Percentiles rank a stretch among this genome's conserved stretches.
These are phyloP conservation scores for Escarpia spicata DNA, from an alignment of 2,888 invertebrate genomes.

Conservation along the genomic window DNA sequence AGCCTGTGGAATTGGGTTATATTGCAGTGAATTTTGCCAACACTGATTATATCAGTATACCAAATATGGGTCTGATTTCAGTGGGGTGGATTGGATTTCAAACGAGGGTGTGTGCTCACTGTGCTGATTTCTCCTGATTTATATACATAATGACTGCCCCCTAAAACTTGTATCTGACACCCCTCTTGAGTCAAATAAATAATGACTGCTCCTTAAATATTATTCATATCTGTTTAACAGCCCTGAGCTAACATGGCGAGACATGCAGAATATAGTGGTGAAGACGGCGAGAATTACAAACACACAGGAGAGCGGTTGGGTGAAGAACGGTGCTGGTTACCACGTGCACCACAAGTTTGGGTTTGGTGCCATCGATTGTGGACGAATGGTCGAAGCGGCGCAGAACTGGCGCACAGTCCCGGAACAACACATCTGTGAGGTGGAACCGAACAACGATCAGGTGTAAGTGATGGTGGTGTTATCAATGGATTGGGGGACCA, in stretches of 20 bases:
- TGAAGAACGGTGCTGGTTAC: conserved; percentile 57
- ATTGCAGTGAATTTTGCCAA: too few relatives aligned
- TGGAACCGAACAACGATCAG: conserved; percentile 21
- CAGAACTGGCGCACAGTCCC: conserved; percentile 61
- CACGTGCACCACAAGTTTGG: conserved; percentile 52
- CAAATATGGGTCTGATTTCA: too few relatives aligned
- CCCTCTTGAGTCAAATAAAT: too few relatives aligned
- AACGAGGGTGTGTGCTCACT: too few relatives aligned
- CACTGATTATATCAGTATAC: too few relatives aligned
- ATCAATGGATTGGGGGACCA: neutral
- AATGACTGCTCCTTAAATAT: too few relatives aligned
- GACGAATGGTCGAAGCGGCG: conserved; percentile 60
- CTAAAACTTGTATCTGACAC: too few relatives aligned
- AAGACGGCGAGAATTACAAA: conserved; percentile 55
- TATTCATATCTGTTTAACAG: conserved; percentile 45
- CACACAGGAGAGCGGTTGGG: conserved; percentile 69
- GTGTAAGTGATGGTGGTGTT: conserved; percentile 29
- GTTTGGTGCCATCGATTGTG: conserved; percentile 63
- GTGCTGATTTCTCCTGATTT: too few relatives aligned
- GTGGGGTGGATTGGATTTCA: too few relatives aligned
- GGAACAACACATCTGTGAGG: conserved; percentile 59
- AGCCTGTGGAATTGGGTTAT: too few relatives aligned
- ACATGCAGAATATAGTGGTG: conserved; percentile 63
- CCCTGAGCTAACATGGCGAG: conserved; percentile 60
- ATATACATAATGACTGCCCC: too few relatives aligned